phyloP scores from a whole-genome alignment of 2,797 vertebrate genomes.

The Euphonia xanthogaster region DNA sequence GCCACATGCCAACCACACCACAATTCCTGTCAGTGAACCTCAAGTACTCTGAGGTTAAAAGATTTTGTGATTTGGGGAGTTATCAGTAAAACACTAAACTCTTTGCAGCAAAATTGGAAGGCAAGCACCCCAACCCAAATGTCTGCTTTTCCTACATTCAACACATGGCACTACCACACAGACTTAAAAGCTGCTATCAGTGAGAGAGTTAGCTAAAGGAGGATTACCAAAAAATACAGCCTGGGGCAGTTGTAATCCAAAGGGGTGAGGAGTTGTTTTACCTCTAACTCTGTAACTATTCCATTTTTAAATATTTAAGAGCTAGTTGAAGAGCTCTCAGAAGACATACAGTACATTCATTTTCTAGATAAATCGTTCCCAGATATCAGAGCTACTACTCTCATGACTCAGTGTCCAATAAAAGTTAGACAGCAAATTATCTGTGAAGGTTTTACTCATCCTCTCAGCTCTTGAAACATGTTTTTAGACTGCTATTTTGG shows the following conservation, averaged over 20 bases:
- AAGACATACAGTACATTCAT: neutral
- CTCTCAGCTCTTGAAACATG: neutral
- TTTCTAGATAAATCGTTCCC: neutral
- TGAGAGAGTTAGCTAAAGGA: neutral
- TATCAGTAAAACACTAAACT: neutral
- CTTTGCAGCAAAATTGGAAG: neutral
- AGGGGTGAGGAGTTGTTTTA: neutral
- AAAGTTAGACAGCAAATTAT: neutral
- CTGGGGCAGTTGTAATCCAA: neutral
- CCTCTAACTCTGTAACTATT: neutral
- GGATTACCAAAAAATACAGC: neutral
- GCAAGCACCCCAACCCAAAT: neutral
- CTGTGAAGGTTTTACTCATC: neutral
- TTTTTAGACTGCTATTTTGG: neutral
- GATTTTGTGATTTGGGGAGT: neutral
- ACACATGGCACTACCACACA: accelerated
- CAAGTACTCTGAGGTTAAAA: neutral
- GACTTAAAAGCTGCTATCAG: neutral
- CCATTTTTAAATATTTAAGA: neutral
- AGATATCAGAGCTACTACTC: neutral
- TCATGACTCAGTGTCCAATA: neutral
- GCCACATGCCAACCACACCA: neutral
- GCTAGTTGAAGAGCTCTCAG: neutral
- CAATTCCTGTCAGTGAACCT: accelerated
- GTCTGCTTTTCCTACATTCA: neutral